Conservation (phyloP, 2,888 invertebrate genomes). For the Chironomus tentans region DNA sequence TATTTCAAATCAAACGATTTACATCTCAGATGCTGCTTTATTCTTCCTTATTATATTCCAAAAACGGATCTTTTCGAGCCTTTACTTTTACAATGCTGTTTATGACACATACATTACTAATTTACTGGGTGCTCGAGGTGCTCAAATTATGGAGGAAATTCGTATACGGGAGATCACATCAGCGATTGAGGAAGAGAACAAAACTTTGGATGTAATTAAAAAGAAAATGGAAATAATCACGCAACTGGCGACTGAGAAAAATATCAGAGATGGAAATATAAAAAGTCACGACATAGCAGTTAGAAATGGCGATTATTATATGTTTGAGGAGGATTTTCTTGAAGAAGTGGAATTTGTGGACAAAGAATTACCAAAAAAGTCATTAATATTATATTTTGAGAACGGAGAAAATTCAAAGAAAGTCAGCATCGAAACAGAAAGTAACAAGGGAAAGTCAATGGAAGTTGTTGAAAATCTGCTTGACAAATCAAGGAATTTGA, state of each 20-base stretch:
- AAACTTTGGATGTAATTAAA: constrained; percentile 54
- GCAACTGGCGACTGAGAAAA: not conserved
- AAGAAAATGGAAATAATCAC: constrained; percentile 58
- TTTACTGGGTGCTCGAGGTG: constrained; percentile 58
- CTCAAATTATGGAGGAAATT: constrained; percentile 57
- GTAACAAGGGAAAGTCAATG: not conserved
- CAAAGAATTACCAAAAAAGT: not conserved
- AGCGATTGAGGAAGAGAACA: constrained; percentile 50
- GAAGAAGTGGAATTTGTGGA: not conserved
- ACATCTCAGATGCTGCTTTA: no score
- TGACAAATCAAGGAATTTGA: not conserved
- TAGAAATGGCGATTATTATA: constrained; percentile 8
- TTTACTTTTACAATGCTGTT: constrained; percentile 50
- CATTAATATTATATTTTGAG: not conserved
- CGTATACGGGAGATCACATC: constrained; percentile 55
- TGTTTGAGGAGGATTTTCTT: constrained; percentile 7
- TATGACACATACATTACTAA: constrained; percentile 61
- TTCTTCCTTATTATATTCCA: constrained; percentile 44
- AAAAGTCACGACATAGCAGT: not conserved
- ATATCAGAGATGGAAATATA: not conserved
- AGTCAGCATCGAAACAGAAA: not conserved
- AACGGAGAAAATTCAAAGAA: not conserved
- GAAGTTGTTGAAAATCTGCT: not conserved
- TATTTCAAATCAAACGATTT: no score
- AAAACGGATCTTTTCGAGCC: constrained; percentile 55